phyloP scores from a whole-genome alignment of 2,113 vertebrate genomes.

The Laticauda laticaudata region DNA sequence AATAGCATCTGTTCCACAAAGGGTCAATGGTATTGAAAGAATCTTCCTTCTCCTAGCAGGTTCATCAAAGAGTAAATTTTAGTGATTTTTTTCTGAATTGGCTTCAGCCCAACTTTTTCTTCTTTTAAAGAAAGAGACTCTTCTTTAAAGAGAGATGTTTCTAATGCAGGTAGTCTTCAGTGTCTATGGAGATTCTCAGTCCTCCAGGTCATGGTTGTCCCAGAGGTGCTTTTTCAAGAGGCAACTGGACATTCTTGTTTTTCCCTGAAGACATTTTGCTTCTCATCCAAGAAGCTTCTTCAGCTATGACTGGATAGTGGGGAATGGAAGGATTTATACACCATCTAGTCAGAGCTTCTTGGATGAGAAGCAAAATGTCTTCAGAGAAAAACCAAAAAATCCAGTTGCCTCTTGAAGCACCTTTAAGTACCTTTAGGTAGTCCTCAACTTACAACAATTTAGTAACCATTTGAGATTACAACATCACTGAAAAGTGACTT shows the following conservation, averaged over 20 bases:
- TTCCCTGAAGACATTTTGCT: too few relatives aligned
- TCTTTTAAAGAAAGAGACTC: not conserved
- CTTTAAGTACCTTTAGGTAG: not conserved
- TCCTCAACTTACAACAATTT: not conserved
- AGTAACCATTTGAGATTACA: not conserved
- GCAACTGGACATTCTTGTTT: too few relatives aligned
- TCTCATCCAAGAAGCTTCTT: too few relatives aligned
- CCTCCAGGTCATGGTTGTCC: too few relatives aligned
- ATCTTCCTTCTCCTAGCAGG: not conserved
- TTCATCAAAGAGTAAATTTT: conserved; percentile 12
- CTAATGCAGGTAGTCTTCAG: not conserved
- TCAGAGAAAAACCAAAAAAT: too few relatives aligned
- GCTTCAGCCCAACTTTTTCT: not conserved
- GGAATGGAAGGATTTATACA: too few relatives aligned
- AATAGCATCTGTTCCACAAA: conserved; percentile 6
- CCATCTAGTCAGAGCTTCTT: too few relatives aligned
- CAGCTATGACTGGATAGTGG: too few relatives aligned
- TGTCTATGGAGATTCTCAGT: too few relatives aligned
- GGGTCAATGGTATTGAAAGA: conserved; percentile 19
- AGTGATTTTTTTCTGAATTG: not conserved
- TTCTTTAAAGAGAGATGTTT: not conserved
- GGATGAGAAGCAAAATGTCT: too few relatives aligned
- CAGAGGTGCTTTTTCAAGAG: too few relatives aligned
- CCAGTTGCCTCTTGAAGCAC: too few relatives aligned
- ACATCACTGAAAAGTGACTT: not conserved